Conservation (phyloP, 1,140 invertebrate genomes). For the Planococcus citri region DNA sequence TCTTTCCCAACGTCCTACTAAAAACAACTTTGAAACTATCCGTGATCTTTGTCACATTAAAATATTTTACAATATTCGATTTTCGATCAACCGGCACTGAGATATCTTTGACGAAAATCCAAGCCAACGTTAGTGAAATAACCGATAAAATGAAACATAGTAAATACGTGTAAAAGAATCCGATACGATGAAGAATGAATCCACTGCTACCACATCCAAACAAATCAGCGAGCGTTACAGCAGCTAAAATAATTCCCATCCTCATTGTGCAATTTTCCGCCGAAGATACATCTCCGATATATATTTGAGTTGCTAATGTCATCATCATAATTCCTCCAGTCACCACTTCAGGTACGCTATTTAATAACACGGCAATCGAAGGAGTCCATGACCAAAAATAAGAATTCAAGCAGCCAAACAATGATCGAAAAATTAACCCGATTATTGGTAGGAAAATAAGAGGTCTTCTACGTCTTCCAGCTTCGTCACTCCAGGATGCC, state of each 20-base stretch:
- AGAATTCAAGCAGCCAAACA: conserved; percentile 15
- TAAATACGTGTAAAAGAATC: conserved; percentile 23
- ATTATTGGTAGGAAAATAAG: too few species aligned
- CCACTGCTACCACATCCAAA: conserved; percentile 24
- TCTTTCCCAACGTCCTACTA: not conserved
- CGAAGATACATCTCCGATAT: conserved; percentile 34
- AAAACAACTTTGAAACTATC: too few species aligned
- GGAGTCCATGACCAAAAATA: conserved; percentile 27
- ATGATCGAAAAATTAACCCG: too few species aligned
- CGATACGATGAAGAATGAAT: conserved; percentile 20
- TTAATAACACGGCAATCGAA: conserved; percentile 30
- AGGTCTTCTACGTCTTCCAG: too few species aligned
- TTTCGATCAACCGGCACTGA: too few species aligned
- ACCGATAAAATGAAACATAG: not conserved
- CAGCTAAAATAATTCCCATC: conserved; percentile 32
- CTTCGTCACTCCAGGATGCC: too few species aligned
- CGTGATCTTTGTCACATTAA: too few species aligned
- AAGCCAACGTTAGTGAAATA: too few species aligned
- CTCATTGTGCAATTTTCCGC: conserved; percentile 32
- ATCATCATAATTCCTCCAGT: conserved; percentile 35
- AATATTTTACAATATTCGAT: too few species aligned
- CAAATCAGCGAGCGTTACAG: conserved; percentile 21
- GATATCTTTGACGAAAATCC: too few species aligned
- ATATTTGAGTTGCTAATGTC: conserved; percentile 35
- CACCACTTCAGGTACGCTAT: conserved; percentile 32